Conservation (phyloP, 1,140 invertebrate species). For the Heliconius hewitsoni region DNA sequence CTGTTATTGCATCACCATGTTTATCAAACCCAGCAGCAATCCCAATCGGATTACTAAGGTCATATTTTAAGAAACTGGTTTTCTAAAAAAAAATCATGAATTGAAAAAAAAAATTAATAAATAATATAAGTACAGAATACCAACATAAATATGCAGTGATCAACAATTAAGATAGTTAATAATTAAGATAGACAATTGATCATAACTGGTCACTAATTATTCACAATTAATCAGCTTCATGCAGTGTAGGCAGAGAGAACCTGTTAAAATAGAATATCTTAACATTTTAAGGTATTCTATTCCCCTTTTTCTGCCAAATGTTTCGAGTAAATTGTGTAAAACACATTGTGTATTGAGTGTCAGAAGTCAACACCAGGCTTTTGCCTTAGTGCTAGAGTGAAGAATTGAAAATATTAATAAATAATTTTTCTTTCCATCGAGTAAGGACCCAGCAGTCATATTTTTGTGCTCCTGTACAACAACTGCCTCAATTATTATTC, state of each 20-base stretch:
- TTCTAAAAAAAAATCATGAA: constrained; percentile 74
- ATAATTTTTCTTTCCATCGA: too few relatives aligned
- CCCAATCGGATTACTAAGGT: constrained; percentile 94
- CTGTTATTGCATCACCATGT: constrained; percentile 93
- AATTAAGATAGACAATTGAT: neutral
- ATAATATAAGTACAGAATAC: neutral
- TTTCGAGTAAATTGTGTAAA: too few relatives aligned
- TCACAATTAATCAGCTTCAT: neutral
- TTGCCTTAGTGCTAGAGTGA: too few relatives aligned
- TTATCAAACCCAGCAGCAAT: constrained; percentile 99
- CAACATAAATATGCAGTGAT: neutral
- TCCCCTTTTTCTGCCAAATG: too few relatives aligned
- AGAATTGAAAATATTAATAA: too few relatives aligned
- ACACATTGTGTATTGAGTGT: too few relatives aligned
- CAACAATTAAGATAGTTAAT: neutral
- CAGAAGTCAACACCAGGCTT: too few relatives aligned
- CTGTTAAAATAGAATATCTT: too few relatives aligned
- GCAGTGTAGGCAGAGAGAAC: too few relatives aligned
- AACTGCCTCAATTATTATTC: neutral
- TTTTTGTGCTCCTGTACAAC: too few relatives aligned
- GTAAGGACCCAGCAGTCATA: too few relatives aligned
- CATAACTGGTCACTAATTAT: neutral
- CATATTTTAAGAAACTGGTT: constrained; percentile 86
- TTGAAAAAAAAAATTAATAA: constrained; percentile 18
- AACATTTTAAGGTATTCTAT: too few relatives aligned